Conservation (phyloP, 2,888 invertebrate species). For the Ornithoptera alexandrae region DNA sequence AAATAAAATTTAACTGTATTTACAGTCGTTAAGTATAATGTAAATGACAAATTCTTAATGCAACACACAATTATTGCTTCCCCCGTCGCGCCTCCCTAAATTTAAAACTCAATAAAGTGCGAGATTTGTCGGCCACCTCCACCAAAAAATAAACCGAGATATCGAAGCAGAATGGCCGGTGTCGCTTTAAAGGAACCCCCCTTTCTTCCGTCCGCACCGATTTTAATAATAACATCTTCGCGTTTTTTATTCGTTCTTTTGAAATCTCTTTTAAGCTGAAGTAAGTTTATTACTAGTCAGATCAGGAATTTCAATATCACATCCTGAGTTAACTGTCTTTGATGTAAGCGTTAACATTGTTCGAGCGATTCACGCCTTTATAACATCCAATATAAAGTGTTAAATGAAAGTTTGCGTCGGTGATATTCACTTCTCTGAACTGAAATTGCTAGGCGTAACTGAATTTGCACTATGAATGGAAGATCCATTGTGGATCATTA, state of each 20-base stretch:
- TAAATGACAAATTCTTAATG: slow-evolving; percentile 36
- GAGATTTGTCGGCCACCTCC: slow-evolving; percentile 61
- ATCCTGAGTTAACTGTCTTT: slow-evolving; percentile 72
- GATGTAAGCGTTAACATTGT: slow-evolving; percentile 55
- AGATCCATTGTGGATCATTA: slow-evolving; percentile 45
- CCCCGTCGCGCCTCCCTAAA: slow-evolving; percentile 41
- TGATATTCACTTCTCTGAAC: slow-evolving; percentile 34
- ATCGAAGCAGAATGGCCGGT: slow-evolving; percentile 50
- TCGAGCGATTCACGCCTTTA: slow-evolving; percentile 41
- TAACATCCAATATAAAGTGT: slow-evolving; percentile 37
- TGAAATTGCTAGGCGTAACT: slow-evolving; percentile 37
- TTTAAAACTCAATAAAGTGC: slow-evolving; percentile 62
- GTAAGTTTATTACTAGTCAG: slow-evolving; percentile 77
- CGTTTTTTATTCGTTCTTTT: slow-evolving; percentile 73
- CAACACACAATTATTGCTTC: slow-evolving; percentile 37
- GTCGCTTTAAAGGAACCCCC: slow-evolving; percentile 56
- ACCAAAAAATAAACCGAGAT: slow-evolving; percentile 41
- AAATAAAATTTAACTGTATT: slow-evolving; percentile 24
- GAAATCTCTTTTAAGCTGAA: slow-evolving; percentile 67
- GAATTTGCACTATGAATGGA: slow-evolving; percentile 45
- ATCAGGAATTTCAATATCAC: slow-evolving; percentile 78
- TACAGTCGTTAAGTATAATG: slow-evolving; percentile 39
- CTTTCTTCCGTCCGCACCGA: slow-evolving; percentile 62
- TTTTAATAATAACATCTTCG: slow-evolving; percentile 69
- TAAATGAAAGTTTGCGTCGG: slow-evolving; percentile 34